Percentiles rank a stretch among this genome's conserved stretches.
Evolutionary conservation across 2,888 invertebrate species (phyloP).

Genomic region (Aporophyla nigra): DNA sequence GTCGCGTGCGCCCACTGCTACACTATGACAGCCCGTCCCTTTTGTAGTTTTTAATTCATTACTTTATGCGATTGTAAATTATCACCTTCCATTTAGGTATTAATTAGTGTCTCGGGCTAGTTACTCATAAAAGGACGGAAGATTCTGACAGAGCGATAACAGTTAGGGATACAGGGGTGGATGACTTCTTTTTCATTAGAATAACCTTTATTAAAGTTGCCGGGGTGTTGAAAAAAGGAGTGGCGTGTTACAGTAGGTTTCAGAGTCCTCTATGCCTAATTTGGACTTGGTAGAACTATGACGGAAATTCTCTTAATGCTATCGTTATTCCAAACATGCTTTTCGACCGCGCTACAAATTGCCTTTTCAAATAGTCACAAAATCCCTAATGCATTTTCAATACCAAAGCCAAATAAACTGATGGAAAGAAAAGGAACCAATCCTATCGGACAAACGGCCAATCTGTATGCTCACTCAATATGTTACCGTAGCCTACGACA

Average conservation of each 20-base stretch:
- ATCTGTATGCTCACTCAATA: slow-evolving; percentile 36
- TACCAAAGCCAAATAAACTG: not conserved
- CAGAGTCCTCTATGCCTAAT: not conserved
- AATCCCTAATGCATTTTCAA: not conserved
- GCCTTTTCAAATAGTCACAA: not conserved
- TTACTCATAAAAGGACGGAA: not conserved
- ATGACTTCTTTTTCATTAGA: not conserved
- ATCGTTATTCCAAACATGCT: not conserved
- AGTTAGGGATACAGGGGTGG: not conserved
- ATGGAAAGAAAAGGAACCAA: slow-evolving; percentile 18
- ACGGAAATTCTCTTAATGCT: not conserved
- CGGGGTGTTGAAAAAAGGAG: not conserved
- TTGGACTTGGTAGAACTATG: not conserved
- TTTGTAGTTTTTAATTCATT: slow-evolving; percentile 53
- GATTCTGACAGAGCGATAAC: slow-evolving; percentile 1
- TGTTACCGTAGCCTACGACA: not conserved
- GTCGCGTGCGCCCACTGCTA: slow-evolving; percentile 53
- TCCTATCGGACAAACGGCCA: slow-evolving; percentile 11
- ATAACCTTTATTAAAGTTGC: no score
- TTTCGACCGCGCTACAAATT: not conserved
- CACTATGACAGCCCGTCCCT: slow-evolving; percentile 35
- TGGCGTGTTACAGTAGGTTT: not conserved
- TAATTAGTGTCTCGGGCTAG: slow-evolving; percentile 24
- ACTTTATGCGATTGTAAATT: slow-evolving; percentile 54
- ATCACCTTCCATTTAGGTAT: slow-evolving; percentile 34